Evolutionary conservation across 2,888 invertebrate species (phyloP).

Genomic region (Orthonychiurus folsomi): DNA sequence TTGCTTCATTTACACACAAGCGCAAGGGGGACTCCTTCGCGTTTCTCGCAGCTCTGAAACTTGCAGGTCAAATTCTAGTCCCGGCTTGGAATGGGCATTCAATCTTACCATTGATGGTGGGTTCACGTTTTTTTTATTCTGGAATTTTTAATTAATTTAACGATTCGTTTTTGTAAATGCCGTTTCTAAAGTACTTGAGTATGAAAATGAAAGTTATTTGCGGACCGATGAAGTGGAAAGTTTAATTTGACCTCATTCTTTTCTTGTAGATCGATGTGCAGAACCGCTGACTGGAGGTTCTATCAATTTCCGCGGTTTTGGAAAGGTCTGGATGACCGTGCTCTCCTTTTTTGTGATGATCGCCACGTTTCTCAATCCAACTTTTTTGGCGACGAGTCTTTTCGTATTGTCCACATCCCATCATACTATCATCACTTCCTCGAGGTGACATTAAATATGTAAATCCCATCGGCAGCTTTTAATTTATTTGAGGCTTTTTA

Average conservation of each 20-base stretch:
- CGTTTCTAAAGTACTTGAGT: no score
- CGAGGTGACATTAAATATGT: neutral
- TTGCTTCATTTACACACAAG: conserved; percentile 54
- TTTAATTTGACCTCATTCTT: no score
- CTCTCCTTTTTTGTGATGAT: neutral
- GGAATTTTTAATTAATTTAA: neutral
- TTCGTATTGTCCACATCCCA: neutral
- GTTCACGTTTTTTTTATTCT: no score
- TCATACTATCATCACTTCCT: neutral
- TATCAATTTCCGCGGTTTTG: neutral
- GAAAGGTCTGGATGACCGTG: neutral
- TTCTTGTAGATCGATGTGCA: neutral
- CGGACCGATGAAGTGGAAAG: no score
- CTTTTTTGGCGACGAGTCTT: no score
- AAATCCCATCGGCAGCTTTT: neutral
- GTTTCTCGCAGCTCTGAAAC: conserved; percentile 44
- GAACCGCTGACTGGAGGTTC: neutral
- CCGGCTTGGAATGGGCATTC: conserved; percentile 53
- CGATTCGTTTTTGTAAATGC: no score
- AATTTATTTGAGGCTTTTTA: neutral
- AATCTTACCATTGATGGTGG: conserved; percentile 45
- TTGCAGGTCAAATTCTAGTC: conserved; percentile 52
- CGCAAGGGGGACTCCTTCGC: conserved; percentile 32
- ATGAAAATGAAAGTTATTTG: no score
- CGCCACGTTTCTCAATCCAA: neutral